Conservation (phyloP, 2,113 vertebrate species). For the Albula glossodonta region DNA sequence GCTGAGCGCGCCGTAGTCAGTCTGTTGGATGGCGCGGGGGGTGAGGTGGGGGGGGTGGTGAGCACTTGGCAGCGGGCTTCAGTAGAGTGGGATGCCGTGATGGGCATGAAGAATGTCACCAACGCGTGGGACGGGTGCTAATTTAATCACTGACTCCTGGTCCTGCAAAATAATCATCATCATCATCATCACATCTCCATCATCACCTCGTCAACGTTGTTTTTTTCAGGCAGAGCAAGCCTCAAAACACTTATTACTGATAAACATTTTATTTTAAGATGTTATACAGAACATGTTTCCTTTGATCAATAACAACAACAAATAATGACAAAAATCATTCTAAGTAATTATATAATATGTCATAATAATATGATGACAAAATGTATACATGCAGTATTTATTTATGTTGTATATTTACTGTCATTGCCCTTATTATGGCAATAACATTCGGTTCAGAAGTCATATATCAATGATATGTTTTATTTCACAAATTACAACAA, state of each 20-base stretch:
- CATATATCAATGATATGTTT: too few relatives aligned
- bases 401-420: too few relatives aligned
- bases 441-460: too few relatives aligned
- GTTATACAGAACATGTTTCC: background rate
- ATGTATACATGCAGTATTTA: too few relatives aligned
- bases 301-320: background rate
- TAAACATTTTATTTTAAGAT: background rate
- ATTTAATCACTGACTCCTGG: background rate
- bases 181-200: background rate
- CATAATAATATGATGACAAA: too few relatives aligned
- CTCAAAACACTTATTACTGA: background rate
- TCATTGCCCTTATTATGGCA: too few relatives aligned
- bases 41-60: background rate
- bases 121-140: background rate
- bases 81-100: background rate
- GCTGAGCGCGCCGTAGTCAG: background rate
- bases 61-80: background rate
- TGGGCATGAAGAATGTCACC: background rate
- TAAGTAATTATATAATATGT: too few relatives aligned
- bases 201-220: background rate
- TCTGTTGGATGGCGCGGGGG: background rate
- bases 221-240: background rate
- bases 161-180: background rate
- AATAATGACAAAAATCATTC: background rate
- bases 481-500: too few relatives aligned